These are phyloP conservation scores for Agrochola lota DNA, from an alignment of 2,888 invertebrate genomes.

Conservation along the genomic window DNA sequence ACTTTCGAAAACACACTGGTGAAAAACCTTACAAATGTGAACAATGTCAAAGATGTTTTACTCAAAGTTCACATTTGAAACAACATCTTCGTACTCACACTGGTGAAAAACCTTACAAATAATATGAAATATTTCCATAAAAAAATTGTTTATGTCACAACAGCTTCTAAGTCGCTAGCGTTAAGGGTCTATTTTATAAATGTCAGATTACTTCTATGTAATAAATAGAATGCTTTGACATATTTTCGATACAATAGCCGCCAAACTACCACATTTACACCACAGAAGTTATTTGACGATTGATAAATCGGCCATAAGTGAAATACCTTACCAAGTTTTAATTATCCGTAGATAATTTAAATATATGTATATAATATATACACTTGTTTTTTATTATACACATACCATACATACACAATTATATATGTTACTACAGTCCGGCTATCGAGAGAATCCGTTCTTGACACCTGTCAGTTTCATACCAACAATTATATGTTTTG, in stretches of 20 bases:
- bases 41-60: slow-evolving; percentile 15
- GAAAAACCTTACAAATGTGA: slow-evolving; percentile 38
- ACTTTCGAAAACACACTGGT: slow-evolving; percentile 28
- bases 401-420: too few species aligned
- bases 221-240: background rate
- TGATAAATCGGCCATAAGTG: too few species aligned
- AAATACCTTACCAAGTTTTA: too few species aligned
- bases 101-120: slow-evolving; percentile 25
- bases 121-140: background rate
- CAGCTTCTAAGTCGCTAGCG: background rate
- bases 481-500: too few species aligned
- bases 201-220: background rate
- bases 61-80: slow-evolving; percentile 27
- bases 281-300: too few species aligned
- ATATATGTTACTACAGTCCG: too few species aligned
- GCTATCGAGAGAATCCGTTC: too few species aligned
- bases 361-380: too few species aligned
- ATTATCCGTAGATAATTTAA: too few species aligned
- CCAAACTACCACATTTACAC: too few species aligned
- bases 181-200: background rate
- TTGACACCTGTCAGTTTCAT: too few species aligned
- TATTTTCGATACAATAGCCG: background rate
- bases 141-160: background rate
- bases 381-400: too few species aligned
- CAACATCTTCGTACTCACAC: slow-evolving; percentile 19